Conservation (phyloP, 2,113 vertebrate genomes). For the Catagonus wagneri region DNA sequence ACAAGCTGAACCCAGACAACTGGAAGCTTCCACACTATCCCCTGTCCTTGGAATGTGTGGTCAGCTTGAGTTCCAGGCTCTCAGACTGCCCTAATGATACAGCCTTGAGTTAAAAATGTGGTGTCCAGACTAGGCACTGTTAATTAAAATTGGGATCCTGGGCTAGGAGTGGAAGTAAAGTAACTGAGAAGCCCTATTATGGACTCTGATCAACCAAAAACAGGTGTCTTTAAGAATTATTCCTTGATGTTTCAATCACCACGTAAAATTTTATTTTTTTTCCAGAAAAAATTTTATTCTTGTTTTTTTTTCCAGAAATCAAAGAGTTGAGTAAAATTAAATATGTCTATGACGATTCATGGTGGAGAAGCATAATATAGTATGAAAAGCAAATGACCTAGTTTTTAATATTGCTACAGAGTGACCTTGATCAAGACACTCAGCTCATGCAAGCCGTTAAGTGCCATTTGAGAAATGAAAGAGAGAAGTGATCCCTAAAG, state of each 20-base stretch:
- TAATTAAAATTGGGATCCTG: not conserved
- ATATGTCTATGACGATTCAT: not conserved
- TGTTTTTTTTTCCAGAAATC: not conserved
- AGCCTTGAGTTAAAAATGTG: not conserved
- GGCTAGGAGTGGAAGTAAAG: not conserved
- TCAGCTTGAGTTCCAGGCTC: not conserved
- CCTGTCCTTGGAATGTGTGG: not conserved
- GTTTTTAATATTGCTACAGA: not conserved
- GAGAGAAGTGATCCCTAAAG: not conserved
- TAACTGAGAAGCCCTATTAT: not conserved
- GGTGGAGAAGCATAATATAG: not conserved
- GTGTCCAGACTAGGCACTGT: not conserved
- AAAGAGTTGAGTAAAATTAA: slow-evolving; percentile 12
- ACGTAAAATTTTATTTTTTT: no score
- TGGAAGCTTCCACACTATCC: not conserved
- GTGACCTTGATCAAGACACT: not conserved
- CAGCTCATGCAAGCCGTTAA: not conserved
- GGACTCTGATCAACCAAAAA: not conserved
- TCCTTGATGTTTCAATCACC: not conserved
- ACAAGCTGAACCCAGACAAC: not conserved
- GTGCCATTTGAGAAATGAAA: slow-evolving; percentile 20
- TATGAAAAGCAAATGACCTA: not conserved
- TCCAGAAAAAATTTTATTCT: slow-evolving; percentile 13
- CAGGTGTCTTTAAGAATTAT: not conserved
- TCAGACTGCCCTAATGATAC: not conserved